Percentiles rank a stretch among this genome's conserved stretches.
These are phyloP conservation scores for Rhyacichthys aspro DNA, from an alignment of 2,797 vertebrate species.

Conservation along the genomic window DNA sequence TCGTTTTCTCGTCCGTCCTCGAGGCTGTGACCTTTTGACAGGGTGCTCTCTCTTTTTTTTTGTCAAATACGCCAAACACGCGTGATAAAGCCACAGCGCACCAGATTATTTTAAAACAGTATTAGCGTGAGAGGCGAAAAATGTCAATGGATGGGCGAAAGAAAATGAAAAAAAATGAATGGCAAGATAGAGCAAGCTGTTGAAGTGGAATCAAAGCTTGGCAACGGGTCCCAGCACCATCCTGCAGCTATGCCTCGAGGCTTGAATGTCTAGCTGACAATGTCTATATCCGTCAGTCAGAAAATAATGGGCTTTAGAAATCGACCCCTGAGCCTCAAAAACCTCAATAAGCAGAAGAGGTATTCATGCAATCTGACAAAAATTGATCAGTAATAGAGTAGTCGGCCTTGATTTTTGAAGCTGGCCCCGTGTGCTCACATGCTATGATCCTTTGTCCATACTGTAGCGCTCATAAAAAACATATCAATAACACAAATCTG, in stretches of 20 bases:
- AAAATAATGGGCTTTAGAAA: constrained; percentile 74
- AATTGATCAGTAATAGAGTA: constrained; percentile 55
- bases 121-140: constrained; percentile 47
- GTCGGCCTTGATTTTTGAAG: constrained; percentile 42
- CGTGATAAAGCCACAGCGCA: constrained; percentile 54
- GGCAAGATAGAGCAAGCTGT: constrained; percentile 40
- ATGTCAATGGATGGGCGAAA: constrained; percentile 36
- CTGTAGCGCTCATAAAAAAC: constrained; percentile 26
- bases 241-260: constrained; percentile 71
- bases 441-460: constrained; percentile 5
- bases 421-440: not conserved
- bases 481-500: constrained; percentile 37
- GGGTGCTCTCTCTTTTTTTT: constrained; percentile 60
- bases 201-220: constrained; percentile 66
- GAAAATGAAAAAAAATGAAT: constrained; percentile 17
- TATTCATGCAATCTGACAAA: constrained; percentile 63
- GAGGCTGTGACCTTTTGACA: constrained; percentile 63
- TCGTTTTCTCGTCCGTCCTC: constrained; percentile 52
- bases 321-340: constrained; percentile 57
- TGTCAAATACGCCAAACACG: constrained; percentile 45
- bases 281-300: constrained; percentile 70
- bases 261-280: constrained; percentile 70
- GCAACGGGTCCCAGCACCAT: constrained; percentile 52
- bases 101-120: constrained; percentile 53
- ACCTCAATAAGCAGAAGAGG: constrained; percentile 53